Evolutionary conservation across 2,888 invertebrate genomes (phyloP).

Genomic region (Rhogogaster chlorosoma): DNA sequence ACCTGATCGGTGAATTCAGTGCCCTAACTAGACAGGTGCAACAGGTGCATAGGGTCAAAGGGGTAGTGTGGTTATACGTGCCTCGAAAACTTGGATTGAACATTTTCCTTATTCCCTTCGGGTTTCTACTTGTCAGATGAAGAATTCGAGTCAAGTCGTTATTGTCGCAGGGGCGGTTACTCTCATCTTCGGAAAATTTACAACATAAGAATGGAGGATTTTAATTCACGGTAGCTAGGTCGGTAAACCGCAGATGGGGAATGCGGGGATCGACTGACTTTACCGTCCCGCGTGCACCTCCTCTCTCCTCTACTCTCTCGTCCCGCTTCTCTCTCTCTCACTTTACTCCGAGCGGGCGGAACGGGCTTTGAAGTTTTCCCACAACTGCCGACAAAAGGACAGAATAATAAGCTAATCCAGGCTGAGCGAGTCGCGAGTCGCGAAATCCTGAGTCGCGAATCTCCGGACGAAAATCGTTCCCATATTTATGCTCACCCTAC

Average conservation of each 20-base stretch:
- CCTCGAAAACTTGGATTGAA: not conserved
- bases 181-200: conserved; percentile 1
- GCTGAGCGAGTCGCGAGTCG: conserved; percentile 46
- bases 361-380: conserved; percentile 61
- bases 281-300: not conserved
- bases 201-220: conserved; percentile 14
- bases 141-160: not conserved
- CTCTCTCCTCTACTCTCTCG: not conserved
- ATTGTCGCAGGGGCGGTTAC: not conserved
- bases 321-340: not conserved
- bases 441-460: conserved; percentile 7
- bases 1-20: not conserved
- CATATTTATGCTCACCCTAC: not conserved
- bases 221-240: not conserved
- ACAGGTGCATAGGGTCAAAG: conserved; percentile 32
- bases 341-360: conserved; percentile 33
- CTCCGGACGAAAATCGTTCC: not conserved
- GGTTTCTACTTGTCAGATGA: not conserved
- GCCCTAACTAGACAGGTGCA: conserved; percentile 37
- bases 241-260: not conserved
- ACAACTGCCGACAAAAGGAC: conserved; percentile 68
- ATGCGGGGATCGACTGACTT: conserved; percentile 43
- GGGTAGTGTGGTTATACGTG: not conserved
- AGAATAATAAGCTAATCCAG: conserved; percentile 71
- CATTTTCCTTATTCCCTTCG: not conserved